Conservation (phyloP, 2,888 invertebrate species). For the Griposia aprilina region DNA sequence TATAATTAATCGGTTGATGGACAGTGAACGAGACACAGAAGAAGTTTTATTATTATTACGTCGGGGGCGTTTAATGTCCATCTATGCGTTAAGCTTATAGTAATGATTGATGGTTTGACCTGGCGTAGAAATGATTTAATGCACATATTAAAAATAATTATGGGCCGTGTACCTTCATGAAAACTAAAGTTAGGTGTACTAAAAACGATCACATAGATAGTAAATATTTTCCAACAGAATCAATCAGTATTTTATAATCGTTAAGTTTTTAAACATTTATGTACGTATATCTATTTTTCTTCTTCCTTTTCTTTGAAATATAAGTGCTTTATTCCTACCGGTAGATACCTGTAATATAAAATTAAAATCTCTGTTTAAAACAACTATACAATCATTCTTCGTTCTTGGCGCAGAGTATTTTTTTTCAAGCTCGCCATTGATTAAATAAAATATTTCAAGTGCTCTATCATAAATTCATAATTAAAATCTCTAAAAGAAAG, state of each 20-base stretch:
- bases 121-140: neutral
- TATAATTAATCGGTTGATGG: neutral
- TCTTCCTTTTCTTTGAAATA: neutral
- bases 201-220: neutral
- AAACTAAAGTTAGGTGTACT: neutral
- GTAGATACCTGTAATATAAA: neutral
- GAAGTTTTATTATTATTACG: no score
- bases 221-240: neutral
- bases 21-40: no score
- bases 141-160: neutral
- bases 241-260: neutral
- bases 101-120: neutral
- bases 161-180: neutral
- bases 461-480: conserved; percentile 47
- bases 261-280: neutral
- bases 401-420: neutral
- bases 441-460: conserved; percentile 40
- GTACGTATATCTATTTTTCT: neutral
- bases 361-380: conserved; percentile 2
- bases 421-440: conserved; percentile 10
- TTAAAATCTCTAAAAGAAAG: conserved; percentile 40
- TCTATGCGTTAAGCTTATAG: no score
- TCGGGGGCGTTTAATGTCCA: no score
- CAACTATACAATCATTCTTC: neutral
- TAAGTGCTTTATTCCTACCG: neutral